These are phyloP conservation scores for Sebastiscus tertius DNA, from an alignment of 2,797 vertebrate species.

Conservation along the genomic window DNA sequence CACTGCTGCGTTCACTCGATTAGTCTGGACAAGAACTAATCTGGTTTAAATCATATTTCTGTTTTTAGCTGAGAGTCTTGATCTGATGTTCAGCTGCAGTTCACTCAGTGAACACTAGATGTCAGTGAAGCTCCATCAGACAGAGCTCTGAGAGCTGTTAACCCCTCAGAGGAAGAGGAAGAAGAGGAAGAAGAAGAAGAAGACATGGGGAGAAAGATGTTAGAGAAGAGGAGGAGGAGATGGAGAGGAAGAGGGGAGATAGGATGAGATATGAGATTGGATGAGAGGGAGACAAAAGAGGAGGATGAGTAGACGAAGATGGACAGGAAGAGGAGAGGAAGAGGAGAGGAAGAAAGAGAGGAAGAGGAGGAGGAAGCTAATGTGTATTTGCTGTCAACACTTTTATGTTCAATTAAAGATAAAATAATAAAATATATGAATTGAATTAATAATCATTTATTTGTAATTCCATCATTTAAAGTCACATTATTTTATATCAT, in stretches of 20 bases:
- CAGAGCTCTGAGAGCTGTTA: not conserved
- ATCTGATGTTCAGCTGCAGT: not conserved
- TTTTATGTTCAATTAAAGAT: too few relatives aligned
- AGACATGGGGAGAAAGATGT: not conserved
- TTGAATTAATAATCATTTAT: not conserved
- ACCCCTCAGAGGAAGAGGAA: not conserved
- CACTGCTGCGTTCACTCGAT: too few relatives aligned
- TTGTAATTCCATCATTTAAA: not conserved
- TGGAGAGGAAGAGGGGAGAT: too few relatives aligned
- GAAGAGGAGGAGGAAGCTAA: not conserved
- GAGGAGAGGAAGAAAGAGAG: not conserved
- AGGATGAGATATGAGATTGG: not conserved
- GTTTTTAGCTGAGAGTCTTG: not conserved
- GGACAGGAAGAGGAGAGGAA: not conserved
- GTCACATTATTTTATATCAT: not conserved
- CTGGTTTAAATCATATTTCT: not conserved
- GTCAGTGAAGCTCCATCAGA: conserved; percentile 43
- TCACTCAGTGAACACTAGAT: conserved; percentile 8
- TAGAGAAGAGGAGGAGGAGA: not conserved
- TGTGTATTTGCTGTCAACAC: too few relatives aligned
- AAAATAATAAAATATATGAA: not conserved
- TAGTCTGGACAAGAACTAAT: not conserved
- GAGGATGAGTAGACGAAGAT: not conserved
- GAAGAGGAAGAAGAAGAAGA: not conserved
- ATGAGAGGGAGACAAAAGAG: too few relatives aligned